Conservation (phyloP, 2,888 invertebrate genomes). For the Chalcosyrphus nemorum region DNA sequence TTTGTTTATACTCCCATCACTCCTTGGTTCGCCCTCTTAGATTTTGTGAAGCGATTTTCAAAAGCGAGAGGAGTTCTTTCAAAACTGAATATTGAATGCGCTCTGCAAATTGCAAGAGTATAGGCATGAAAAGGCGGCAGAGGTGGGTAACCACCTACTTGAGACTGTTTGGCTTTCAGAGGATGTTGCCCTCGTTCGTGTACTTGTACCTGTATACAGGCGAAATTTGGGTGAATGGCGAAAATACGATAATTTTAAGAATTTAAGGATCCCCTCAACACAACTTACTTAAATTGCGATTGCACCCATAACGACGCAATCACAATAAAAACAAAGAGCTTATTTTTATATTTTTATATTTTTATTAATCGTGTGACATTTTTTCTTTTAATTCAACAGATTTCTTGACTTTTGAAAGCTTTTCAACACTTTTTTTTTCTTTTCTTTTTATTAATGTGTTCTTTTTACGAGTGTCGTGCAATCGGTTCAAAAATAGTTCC, state of each 20-base stretch:
- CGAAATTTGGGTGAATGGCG: conserved; percentile 1
- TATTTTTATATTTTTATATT: not conserved
- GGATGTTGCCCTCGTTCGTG: not conserved
- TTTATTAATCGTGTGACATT: no score
- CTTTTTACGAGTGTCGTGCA: no score
- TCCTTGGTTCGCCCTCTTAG: not conserved
- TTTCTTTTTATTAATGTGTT: not conserved
- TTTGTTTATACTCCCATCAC: conserved; percentile 54
- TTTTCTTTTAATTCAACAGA: not conserved
- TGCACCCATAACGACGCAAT: not conserved
- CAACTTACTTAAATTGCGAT: no score
- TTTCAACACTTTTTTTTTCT: not conserved
- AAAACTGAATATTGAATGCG: conserved; percentile 22
- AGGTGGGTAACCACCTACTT: not conserved
- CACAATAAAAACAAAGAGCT: not conserved
- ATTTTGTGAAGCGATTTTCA: conserved; percentile 9
- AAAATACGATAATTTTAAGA: not conserved
- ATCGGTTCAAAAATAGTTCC: conserved; percentile 1
- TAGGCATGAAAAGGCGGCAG: conserved; percentile 16
- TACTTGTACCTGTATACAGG: not conserved
- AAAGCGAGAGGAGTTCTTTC: conserved; percentile 13
- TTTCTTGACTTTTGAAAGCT: not conserved
- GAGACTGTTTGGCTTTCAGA: not conserved
- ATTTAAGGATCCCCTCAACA: no score
- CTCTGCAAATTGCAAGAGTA: conserved; percentile 7